Conservation (phyloP, 2,888 invertebrate species). For the Lithophane semibrunnea region DNA sequence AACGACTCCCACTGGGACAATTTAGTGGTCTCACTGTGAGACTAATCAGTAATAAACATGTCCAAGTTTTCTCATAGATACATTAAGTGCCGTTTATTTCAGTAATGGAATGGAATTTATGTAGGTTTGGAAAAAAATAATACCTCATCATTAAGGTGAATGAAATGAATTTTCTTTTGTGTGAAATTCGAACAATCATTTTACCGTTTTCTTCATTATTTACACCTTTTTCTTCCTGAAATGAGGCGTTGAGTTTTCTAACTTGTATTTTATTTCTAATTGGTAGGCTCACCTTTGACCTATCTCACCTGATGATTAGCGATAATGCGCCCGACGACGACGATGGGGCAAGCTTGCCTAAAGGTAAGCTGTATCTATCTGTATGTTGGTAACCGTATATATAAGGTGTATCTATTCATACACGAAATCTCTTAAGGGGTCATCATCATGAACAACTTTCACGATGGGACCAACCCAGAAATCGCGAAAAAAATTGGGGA, state of each 20-base stretch:
- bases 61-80: conserved; percentile 37
- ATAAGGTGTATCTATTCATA: no score
- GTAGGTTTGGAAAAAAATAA: no score
- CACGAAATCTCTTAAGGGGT: no score
- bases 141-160: no score
- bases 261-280: not conserved
- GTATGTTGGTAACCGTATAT: not conserved
- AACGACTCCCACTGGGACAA: conserved; percentile 47
- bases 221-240: not conserved
- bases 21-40: conserved; percentile 47
- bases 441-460: no score
- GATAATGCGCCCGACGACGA: not conserved
- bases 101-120: not conserved
- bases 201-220: not conserved
- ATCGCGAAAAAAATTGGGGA: no score
- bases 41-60: conserved; percentile 53
- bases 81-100: conserved; percentile 15
- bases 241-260: not conserved
- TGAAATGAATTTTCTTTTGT: not conserved
- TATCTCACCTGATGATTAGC: no score
- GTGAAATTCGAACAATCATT: not conserved
- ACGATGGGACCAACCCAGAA: no score
- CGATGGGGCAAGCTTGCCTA: not conserved
- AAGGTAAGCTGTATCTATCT: not conserved
- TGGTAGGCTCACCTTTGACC: not conserved